Base-by-base conservation (phyloP, 2,888 invertebrate species). In the Drosophila silvestris region DNA sequence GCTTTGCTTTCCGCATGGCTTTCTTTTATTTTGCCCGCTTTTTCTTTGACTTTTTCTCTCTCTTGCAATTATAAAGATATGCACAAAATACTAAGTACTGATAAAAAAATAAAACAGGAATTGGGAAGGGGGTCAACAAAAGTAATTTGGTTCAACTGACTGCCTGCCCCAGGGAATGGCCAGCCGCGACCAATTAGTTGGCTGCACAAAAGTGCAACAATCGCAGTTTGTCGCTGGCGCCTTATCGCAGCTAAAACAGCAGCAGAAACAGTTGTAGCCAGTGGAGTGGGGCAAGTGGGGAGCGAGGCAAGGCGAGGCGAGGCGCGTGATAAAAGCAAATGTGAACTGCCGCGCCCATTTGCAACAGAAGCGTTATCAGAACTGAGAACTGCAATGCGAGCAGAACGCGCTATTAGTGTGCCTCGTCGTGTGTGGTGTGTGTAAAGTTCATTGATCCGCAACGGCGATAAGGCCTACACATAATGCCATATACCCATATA, bases 101-200 rank as follows among this genome's bases (percentile, higher is more conserved):
- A 86, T 84, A 74, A 82, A 70, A 71, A 68, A 66, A 61, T 51
- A 44, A 47, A 19, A 14, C 41, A 58, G 22, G 12, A 57, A 39
- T 12, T n/a, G n/a, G 28, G 3, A 28, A 7, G 12, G 1, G 9
- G 12, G 26, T 50, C n/a, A 53, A 37, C 39, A 52, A 79, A 75
- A 78, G 83, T 74, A 89, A 90, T 90, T 87, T 84, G 82, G 82
- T 90, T 89, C 86, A 85, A 90, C 74, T 88, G 78, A 61, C 59
- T 58, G 57, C 14, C 6, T 30, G 58, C 58, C 61, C 37, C 16
- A 33, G 81, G 71, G 51, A 64, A 56, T 64, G 44, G 53, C 66
- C 70, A 47, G 16, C 28, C 70, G 74, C 74, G 77, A 77, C 81
- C 88, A 89, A 89, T 89, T 90, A 89, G 89, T 84, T 74, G 65